These are phyloP conservation scores for Rallus crepitans DNA, from an alignment of 2,797 vertebrate species.

Conservation along the genomic window DNA sequence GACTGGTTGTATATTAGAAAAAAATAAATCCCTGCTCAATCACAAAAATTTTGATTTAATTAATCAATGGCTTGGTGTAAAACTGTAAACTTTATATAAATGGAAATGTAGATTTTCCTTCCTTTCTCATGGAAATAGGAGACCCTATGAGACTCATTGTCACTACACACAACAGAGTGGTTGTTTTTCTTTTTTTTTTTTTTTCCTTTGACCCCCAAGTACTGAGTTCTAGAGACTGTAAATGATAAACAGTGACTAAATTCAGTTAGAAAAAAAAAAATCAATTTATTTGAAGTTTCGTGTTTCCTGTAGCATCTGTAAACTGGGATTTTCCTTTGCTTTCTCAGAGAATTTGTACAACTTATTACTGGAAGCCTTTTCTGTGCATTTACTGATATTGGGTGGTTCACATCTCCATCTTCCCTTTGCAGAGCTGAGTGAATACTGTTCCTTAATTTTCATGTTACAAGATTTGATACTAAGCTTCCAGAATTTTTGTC, in stretches of 20 bases:
- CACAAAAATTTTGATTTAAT: neutral
- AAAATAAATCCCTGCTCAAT: neutral
- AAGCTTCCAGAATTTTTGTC: neutral
- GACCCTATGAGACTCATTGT: neutral
- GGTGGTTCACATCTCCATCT: neutral
- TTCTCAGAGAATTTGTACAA: neutral
- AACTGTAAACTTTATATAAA: neutral
- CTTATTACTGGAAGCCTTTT: neutral
- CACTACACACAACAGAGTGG: neutral
- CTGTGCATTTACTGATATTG: neutral
- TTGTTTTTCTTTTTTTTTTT: neutral
- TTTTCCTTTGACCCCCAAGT: accelerated
- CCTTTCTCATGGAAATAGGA: neutral
- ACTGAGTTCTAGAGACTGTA: neutral
- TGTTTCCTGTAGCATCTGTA: neutral
- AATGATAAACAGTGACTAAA: neutral
- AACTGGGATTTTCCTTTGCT: neutral
- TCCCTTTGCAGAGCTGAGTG: neutral
- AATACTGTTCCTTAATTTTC: neutral
- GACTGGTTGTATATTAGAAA: neutral
- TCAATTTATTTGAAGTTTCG: neutral
- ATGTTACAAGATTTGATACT: neutral
- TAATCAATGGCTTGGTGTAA: neutral
- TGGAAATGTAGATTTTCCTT: neutral
- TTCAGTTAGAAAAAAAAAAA: neutral